Percentiles rank a stretch among this genome's conserved stretches.
These are phyloP conservation scores for Helicoverpa assulta DNA, from an alignment of 2,888 invertebrate genomes.

Conservation along the genomic window DNA sequence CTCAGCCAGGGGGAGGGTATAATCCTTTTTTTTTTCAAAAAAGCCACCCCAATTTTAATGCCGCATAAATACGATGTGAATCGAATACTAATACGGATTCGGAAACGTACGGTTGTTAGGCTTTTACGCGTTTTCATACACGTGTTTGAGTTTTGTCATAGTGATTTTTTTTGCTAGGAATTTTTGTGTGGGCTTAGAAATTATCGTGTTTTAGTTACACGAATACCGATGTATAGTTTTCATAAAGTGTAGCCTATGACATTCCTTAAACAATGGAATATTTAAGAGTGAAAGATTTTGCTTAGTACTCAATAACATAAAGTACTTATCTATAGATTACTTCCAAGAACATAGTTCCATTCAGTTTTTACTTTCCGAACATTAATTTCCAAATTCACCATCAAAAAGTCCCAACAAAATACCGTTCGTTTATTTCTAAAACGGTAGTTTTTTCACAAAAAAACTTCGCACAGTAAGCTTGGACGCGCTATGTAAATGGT, in stretches of 20 bases:
- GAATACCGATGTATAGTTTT: too few relatives aligned
- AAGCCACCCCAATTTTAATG: slow-evolving; percentile 44
- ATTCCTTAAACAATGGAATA: too few relatives aligned
- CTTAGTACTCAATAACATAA: too few relatives aligned
- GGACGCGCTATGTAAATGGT: slow-evolving; percentile 63
- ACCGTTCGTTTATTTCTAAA: background rate
- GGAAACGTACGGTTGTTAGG: slow-evolving; percentile 10
- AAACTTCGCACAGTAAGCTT: slow-evolving; percentile 19
- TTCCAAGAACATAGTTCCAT: too few relatives aligned
- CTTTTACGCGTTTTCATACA: slow-evolving; percentile 26
- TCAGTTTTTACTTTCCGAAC: background rate
- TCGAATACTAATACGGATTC: slow-evolving; percentile 48
- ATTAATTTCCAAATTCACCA: background rate
- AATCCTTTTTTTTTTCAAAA: slow-evolving; percentile 29
- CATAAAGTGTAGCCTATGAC: too few relatives aligned
- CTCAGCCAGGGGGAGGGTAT: slow-evolving; percentile 12
- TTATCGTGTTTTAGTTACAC: too few relatives aligned
- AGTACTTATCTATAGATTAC: too few relatives aligned
- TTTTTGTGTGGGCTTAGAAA: background rate
- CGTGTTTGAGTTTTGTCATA: background rate
- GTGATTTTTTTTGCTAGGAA: background rate
- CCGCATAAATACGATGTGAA: slow-evolving; percentile 45
- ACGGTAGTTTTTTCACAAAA: slow-evolving; percentile 4
- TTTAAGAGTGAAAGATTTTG: too few relatives aligned
- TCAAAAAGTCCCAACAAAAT: background rate